phyloP scores from a whole-genome alignment of 2,888 invertebrate species.

The Pseudococcus viburni region DNA sequence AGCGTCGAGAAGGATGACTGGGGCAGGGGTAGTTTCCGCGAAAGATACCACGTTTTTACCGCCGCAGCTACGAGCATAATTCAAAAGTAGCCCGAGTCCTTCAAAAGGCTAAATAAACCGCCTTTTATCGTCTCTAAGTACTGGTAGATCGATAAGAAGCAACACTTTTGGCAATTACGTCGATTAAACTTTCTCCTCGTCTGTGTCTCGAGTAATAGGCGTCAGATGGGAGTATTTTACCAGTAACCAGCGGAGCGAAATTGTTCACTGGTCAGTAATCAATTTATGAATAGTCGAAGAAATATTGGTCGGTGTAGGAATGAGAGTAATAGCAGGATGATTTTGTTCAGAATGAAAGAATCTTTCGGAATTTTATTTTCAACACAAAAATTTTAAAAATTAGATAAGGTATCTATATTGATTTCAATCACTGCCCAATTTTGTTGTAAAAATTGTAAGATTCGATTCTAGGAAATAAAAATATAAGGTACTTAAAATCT shows the following conservation, averaged over 20 bases:
- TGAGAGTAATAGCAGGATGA: too few relatives aligned
- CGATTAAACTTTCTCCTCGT: neutral
- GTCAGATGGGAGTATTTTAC: neutral
- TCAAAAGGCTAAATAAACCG: slow-evolving; percentile 25
- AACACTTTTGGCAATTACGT: slow-evolving; percentile 21
- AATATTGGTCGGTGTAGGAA: too few relatives aligned
- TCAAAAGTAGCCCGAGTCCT: slow-evolving; percentile 22
- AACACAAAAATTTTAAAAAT: too few relatives aligned
- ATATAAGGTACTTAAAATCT: too few relatives aligned
- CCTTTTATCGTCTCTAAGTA: neutral
- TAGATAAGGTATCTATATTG: too few relatives aligned
- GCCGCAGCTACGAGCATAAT: neutral
- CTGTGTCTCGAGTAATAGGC: neutral
- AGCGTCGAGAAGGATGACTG: neutral
- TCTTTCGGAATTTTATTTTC: too few relatives aligned
- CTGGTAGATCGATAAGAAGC: slow-evolving; percentile 1
- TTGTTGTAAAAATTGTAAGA: too few relatives aligned
- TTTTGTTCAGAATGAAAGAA: too few relatives aligned
- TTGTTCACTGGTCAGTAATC: neutral
- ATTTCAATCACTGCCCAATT: too few relatives aligned
- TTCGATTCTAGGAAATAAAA: too few relatives aligned
- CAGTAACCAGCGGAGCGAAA: neutral
- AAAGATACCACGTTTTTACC: neutral
- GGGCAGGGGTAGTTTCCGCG: neutral
- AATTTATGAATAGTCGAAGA: too few relatives aligned